Base-by-base conservation (phyloP, 2,888 invertebrate species). In the Dasysyrphus tricinctus region DNA sequence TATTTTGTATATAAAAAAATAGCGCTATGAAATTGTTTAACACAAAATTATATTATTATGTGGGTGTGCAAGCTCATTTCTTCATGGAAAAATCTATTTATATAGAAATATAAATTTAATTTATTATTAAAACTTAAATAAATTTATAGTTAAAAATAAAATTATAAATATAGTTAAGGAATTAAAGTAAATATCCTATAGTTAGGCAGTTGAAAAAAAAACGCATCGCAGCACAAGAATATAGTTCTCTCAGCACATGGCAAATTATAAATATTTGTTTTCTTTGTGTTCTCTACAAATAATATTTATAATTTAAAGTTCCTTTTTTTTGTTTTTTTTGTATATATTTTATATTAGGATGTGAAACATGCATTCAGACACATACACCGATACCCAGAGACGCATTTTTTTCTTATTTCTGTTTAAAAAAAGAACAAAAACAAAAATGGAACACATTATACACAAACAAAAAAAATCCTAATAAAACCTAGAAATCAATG, bases 31-130 rank as follows among this genome's bases (percentile, higher is more conserved):
- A 86, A 86, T 72, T 65, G 56, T 67, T 82, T 73, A 69, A 69
- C 24, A 54, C 37, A 51, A 24, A 69, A 69, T 54, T 61, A 61
- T 61, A 39, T 61, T 59, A 24, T 37, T 61, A 19, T 39, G 59
- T 61, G 32, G 34, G 69, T 82, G 86, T 86, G 86, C 86, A 86
- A 86, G 86, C 86, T 86, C 86, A 79, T 86, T 86, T 86, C 59
- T 79, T 24, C 75, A 39, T 67, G 47, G 34, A 67, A 65, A 79
- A 86, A 78, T 78, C 59, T 78, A 78, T 81, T 72, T 49, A 73
- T 19, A n/a, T n/a, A n/a, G n/a, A 67, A 84, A 85, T 80, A 67
- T 81, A 77, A 85, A 77, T 81, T 44, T 54, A 70, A 69, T 77
- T 56, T 44, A 59, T 69, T 65, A n/a, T 69, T 54, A 61, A 73